Conservation (phyloP, 2,113 vertebrate species). For the Arenaria interpres region DNA sequence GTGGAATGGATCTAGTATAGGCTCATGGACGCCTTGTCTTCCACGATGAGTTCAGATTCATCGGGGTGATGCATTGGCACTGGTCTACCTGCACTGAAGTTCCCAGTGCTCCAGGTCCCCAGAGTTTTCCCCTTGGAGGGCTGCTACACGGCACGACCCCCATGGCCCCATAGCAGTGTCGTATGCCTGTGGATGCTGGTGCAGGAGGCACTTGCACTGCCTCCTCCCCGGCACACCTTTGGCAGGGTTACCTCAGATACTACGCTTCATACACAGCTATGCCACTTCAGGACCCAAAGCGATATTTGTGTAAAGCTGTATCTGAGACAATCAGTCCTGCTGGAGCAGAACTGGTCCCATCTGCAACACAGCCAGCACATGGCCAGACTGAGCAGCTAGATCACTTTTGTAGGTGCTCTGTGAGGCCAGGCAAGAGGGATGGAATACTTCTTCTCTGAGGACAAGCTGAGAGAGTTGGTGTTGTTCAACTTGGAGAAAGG, state of each 20-base stretch:
- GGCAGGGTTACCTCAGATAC: not conserved
- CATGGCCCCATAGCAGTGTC: not conserved
- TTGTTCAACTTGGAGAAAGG: not conserved
- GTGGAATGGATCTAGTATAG: not conserved
- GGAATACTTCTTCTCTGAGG: not conserved
- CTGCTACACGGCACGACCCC: fast-evolving
- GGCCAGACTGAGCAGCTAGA: not conserved
- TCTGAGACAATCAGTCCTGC: not conserved
- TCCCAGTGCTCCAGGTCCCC: not conserved
- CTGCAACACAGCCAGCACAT: fast-evolving
- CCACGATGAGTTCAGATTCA: not conserved
- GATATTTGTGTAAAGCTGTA: not conserved
- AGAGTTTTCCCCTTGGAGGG: not conserved
- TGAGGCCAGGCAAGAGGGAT: not conserved
- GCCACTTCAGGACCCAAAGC: not conserved
- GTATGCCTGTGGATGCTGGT: fast-evolving
- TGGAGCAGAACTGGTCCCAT: not conserved
- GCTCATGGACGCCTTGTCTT: not conserved
- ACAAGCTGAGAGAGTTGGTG: not conserved
- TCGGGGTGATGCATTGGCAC: not conserved
- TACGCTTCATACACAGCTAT: not conserved
- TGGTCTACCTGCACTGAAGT: not conserved
- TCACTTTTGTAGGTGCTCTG: not conserved
- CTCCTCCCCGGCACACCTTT: not conserved
- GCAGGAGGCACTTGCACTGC: not conserved